phyloP scores from a whole-genome alignment of 2,113 vertebrate genomes.

The Misgurnus mizolepis region DNA sequence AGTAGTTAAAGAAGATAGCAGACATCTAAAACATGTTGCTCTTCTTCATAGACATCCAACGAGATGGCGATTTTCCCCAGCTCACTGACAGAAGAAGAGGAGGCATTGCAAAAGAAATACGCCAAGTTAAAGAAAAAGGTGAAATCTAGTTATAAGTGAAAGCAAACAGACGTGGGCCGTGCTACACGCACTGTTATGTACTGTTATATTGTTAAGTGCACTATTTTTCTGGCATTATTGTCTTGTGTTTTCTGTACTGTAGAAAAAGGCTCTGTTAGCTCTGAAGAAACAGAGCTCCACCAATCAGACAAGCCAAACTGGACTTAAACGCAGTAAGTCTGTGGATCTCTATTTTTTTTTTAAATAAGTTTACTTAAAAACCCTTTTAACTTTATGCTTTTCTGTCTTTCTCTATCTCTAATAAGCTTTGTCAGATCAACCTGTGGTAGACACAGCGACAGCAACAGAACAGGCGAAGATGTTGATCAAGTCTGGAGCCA shows the following conservation, averaged over 20 bases:
- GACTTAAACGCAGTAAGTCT: conserved; percentile 87
- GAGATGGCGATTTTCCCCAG: conserved; percentile 84
- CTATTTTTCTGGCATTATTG: not conserved
- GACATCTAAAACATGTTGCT: not conserved
- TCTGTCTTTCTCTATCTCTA: conserved; percentile 43
- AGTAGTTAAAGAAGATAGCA: not conserved
- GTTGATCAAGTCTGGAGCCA: conserved; percentile 90
- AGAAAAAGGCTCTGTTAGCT: conserved; percentile 91
- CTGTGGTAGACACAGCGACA: conserved; percentile 87
- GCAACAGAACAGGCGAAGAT: conserved; percentile 92
- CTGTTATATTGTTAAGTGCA: not conserved
- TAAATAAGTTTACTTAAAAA: not conserved
- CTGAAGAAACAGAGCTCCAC: conserved; percentile 91
- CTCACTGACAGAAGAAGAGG: conserved; percentile 87
- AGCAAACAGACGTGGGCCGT: not conserved
- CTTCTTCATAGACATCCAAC: conserved; percentile 20
- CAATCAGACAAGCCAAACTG: conserved; percentile 83
- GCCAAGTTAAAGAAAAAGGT: conserved; percentile 74
- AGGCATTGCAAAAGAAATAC: conserved; percentile 90
- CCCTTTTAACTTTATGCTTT: not conserved
- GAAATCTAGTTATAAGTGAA: not conserved
- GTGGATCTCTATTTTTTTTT: not conserved
- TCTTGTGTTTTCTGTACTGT: not conserved
- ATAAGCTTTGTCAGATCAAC: conserved; percentile 88
- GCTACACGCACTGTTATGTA: not conserved